Evolutionary conservation across 2,113 vertebrate genomes (phyloP).

Genomic region (Antechinus flavipes): DNA sequence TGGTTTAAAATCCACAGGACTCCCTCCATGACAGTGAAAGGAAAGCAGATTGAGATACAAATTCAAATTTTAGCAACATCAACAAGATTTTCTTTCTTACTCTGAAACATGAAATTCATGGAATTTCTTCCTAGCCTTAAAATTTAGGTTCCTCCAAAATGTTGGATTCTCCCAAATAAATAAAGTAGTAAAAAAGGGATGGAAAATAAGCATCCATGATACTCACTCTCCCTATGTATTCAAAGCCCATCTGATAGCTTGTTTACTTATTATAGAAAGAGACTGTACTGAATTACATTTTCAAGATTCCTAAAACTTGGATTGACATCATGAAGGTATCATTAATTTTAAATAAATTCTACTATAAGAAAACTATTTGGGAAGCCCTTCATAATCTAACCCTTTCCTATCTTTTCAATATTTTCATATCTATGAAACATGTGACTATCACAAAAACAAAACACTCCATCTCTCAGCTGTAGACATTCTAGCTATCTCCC

Average conservation of each 20-base stretch:
- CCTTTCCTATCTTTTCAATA: not conserved
- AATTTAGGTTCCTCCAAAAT: not conserved
- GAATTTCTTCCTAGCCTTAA: not conserved
- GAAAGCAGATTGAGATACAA: constrained; percentile 21
- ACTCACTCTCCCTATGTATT: not conserved
- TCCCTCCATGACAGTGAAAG: constrained; percentile 19
- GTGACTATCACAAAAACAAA: not conserved
- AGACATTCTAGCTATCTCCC: not conserved
- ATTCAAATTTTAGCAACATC: not conserved
- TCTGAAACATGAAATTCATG: not conserved
- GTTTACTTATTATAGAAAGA: not conserved
- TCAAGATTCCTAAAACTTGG: not conserved
- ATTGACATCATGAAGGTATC: not conserved
- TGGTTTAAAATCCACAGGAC: not conserved
- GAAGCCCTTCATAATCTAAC: accelerated
- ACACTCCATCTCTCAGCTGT: not conserved
- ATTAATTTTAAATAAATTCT: not conserved
- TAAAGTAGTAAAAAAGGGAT: not conserved
- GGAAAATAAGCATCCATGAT: not conserved
- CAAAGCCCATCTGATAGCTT: not conserved
- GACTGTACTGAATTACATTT: not conserved
- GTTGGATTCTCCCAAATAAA: not conserved
- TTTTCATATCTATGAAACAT: not conserved
- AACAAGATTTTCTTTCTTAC: not conserved
- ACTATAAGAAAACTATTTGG: not conserved